Conservation (phyloP, 1,140 invertebrate genomes). For the Cherax destructor region DNA sequence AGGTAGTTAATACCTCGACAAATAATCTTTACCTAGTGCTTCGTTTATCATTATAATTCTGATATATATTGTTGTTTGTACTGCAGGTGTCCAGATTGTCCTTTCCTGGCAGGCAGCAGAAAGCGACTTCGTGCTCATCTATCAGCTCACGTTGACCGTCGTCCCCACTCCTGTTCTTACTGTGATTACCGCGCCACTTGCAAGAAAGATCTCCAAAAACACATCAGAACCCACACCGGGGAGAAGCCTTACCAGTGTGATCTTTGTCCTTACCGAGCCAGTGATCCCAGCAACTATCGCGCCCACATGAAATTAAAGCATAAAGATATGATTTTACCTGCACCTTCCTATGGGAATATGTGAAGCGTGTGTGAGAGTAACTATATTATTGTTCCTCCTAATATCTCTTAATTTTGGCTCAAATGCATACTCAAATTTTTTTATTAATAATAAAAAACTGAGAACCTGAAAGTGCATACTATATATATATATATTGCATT, state of each 20-base stretch:
- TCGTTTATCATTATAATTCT: no score
- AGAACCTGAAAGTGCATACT: no score
- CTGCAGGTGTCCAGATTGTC: slow-evolving; percentile 51
- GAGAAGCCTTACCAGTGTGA: slow-evolving; percentile 64
- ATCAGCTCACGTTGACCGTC: slow-evolving; percentile 29
- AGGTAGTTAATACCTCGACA: no score
- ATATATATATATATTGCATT: no score
- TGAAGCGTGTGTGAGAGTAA: not conserved
- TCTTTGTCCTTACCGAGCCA: slow-evolving; percentile 55
- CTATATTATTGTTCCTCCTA: no score
- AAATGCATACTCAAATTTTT: no score
- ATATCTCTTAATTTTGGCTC: no score
- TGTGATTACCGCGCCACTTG: slow-evolving; percentile 56
- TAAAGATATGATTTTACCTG: slow-evolving; percentile 3
- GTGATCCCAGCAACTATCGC: slow-evolving; percentile 59
- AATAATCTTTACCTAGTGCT: no score
- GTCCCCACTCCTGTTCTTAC: slow-evolving; percentile 57
- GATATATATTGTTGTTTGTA: not conserved
- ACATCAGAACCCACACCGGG: slow-evolving; percentile 57
- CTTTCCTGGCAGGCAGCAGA: slow-evolving; percentile 35
- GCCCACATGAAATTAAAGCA: slow-evolving; percentile 55
- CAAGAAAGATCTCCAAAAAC: slow-evolving; percentile 62
- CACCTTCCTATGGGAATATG: not conserved
- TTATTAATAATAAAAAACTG: no score
- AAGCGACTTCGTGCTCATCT: slow-evolving; percentile 47